Base-by-base conservation (phyloP, 2,797 vertebrate genomes). In the Nyctalus aviator region DNA sequence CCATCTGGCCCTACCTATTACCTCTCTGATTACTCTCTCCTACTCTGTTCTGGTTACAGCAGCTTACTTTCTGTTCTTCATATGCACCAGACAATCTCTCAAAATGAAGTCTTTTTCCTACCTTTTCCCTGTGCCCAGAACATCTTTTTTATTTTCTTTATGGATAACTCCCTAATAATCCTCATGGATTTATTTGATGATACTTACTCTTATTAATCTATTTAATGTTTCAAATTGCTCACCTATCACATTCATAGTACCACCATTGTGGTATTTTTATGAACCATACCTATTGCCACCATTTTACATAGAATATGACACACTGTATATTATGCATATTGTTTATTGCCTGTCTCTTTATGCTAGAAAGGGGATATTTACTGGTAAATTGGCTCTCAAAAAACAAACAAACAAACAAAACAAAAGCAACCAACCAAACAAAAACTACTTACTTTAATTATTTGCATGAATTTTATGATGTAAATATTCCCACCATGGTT, bases 121-220 rank as follows among this genome's bases (percentile, higher is more conserved):
- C 2, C 11, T 59, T 1, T 32, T 68, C 3, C 0, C 5, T 32
- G 5, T 27, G n/a, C 7, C 9, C 17, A 41, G 4, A 53, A 50
- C 18, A 53, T 5, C 12, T 64, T 32, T 76, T 79, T 0, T 8
- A 25, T 59, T 50, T 75, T 75, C 21, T 35, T 1, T 25, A 62
- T 48, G 35, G 27, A 4, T 59, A 75, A 73, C 4, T 21, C 6
- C 4, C 3, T 46, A 44, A 46, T 9, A 88, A 72, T 32, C 21
- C 10, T 41, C 21, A 10, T 44, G 8, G 4, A 71, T 85, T 73
- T 55, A 5, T 50, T 48, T 37, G 10, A 69, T 69, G n/a, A 93
- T 11, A 5, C 4, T 93, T 76, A 66, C 12, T 8, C 10, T 64
- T 6, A 84, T 23, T 66, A 55, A 85, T 12, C 6, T 75, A 48